These are phyloP conservation scores for Betta splendens DNA, from an alignment of 2,797 vertebrate genomes.

Conservation along the genomic window DNA sequence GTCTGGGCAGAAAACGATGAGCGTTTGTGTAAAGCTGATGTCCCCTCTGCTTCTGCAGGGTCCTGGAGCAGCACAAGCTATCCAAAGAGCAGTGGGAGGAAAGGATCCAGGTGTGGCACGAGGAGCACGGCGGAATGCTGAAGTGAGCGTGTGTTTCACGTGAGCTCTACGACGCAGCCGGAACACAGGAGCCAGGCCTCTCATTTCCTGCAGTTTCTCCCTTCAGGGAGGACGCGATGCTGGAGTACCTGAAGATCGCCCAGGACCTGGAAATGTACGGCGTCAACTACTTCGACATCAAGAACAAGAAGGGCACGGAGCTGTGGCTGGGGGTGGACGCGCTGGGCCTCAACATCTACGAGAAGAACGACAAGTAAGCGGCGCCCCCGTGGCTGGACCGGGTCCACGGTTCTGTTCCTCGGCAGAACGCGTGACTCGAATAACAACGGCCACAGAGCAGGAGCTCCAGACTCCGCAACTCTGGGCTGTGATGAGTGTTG, in stretches of 20 bases:
- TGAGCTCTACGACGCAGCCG: background rate
- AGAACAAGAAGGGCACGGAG: conserved; percentile 98
- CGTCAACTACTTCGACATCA: conserved; percentile 98
- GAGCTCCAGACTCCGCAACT: background rate
- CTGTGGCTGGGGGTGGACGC: conserved; percentile 96
- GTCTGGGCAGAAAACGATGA: background rate
- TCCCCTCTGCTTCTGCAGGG: conserved; percentile 73
- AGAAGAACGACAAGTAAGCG: conserved; percentile 93
- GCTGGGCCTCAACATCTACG: conserved; percentile 95
- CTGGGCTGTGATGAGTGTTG: background rate
- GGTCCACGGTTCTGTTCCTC: conserved; percentile 37
- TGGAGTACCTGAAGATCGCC: conserved; percentile 97
- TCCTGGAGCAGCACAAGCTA: conserved; percentile 96
- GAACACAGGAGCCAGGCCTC: too few relatives aligned
- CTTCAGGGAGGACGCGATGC: conserved; percentile 90
- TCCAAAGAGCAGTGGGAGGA: conserved; percentile 97
- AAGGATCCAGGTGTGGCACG: conserved; percentile 96
- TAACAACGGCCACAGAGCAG: conserved; percentile 1
- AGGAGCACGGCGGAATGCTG: conserved; percentile 93
- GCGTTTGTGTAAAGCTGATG: too few relatives aligned
- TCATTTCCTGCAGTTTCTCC: background rate
- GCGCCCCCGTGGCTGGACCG: conserved; percentile 32
- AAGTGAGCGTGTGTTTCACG: conserved; percentile 82
- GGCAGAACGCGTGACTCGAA: conserved; percentile 31
- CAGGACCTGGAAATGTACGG: conserved; percentile 99